Conservation (phyloP, 2,888 invertebrate genomes). For the Leucophora obtusa region DNA sequence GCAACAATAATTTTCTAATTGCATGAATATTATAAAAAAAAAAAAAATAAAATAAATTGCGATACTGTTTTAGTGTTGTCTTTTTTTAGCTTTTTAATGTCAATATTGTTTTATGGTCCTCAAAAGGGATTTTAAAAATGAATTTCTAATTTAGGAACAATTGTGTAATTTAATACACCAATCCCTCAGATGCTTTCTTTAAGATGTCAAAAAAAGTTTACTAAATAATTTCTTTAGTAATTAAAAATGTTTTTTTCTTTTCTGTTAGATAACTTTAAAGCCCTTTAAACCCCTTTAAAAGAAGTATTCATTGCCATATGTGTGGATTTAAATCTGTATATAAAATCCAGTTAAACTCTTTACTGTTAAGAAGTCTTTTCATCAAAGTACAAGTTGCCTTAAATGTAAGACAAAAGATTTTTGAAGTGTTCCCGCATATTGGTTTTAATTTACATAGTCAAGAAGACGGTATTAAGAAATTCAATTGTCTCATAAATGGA, state of each 20-base stretch:
- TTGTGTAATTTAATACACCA: no score
- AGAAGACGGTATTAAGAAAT: constrained; percentile 25
- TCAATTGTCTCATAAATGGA: constrained; percentile 47
- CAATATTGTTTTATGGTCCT: constrained; percentile 29
- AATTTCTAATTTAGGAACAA: neutral
- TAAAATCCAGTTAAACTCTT: neutral
- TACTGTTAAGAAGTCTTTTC: neutral
- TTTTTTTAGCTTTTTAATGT: constrained; percentile 28
- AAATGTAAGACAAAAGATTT: neutral
- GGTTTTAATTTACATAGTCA: constrained; percentile 67
- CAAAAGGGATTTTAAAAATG: constrained; percentile 15
- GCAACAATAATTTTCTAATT: constrained; percentile 60
- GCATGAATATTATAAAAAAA: constrained; percentile 40
- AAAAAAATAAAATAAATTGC: neutral
- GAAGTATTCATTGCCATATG: no score
- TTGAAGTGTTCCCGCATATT: constrained; percentile 65
- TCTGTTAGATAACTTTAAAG: no score
- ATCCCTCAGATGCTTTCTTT: no score
- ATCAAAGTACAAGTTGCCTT: neutral
- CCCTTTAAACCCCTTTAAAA: no score
- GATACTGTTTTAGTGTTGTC: neutral
- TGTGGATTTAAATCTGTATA: no score
- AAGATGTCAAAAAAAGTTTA: no score
- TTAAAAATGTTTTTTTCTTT: no score
- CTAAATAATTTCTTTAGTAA: no score